These are phyloP conservation scores for Elymnias hypermnestra DNA, from an alignment of 1,140 invertebrate species.

Conservation along the genomic window DNA sequence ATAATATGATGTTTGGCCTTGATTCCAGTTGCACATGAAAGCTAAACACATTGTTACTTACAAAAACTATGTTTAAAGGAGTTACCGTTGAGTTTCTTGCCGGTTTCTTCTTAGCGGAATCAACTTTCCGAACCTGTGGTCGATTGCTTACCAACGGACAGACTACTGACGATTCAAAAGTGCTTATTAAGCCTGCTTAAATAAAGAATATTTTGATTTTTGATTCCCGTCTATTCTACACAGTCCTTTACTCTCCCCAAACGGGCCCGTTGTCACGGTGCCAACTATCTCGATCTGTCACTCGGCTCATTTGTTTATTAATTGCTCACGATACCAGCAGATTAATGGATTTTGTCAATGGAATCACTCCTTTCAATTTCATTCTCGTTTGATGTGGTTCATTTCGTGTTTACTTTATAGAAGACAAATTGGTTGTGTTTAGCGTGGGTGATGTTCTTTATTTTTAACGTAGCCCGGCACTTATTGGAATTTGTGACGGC, in stretches of 20 bases:
- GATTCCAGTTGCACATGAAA: no score
- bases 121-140: no score
- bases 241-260: constrained; percentile 27
- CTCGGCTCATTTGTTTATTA: constrained; percentile 67
- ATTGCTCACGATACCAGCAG: constrained; percentile 48
- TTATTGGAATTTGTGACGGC: constrained; percentile 27
- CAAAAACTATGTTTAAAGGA: no score
- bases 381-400: constrained; percentile 50
- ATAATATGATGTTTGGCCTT: no score
- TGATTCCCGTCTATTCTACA: constrained; percentile 6
- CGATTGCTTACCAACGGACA: no score
- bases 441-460: constrained; percentile 27
- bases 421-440: constrained; percentile 50
- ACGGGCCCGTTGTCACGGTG: constrained; percentile 45
- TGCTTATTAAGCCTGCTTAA: no score
- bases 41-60: no score
- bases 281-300: constrained; percentile 66
- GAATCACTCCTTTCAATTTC: constrained; percentile 46
- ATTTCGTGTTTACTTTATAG: constrained; percentile 52
- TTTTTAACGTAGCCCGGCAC: constrained; percentile 24
- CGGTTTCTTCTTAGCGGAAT: no score
- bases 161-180: background rate
- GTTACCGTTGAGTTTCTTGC: no score
- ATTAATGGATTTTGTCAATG: constrained; percentile 72
- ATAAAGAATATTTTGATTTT: no score